A percentile compares a stretch with the other conserved stretches of the same genome.
phyloP scores from a whole-genome alignment of 2,113 vertebrate genomes.

The Oreocharis arfaki region DNA sequence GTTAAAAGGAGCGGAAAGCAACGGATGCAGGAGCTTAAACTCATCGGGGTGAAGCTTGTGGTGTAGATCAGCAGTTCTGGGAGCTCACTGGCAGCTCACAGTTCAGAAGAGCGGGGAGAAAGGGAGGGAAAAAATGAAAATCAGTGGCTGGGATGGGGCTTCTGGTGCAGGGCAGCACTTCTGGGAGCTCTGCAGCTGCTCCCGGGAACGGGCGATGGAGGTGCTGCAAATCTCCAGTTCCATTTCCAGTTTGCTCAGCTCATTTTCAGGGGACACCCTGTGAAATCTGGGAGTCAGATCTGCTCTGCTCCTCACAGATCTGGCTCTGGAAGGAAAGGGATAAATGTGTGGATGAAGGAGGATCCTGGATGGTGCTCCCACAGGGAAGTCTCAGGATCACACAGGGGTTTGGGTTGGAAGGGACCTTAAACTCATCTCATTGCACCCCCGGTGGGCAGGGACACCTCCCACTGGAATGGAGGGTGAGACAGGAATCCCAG shows the following conservation, averaged over 20 bases:
- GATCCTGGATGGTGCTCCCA: not conserved
- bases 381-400: not conserved
- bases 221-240: not conserved
- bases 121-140: rapidly evolving
- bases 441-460: not conserved
- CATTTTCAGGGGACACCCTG: rapidly evolving
- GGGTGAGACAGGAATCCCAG: not conserved
- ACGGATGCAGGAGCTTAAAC: rapidly evolving
- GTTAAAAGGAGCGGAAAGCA: not conserved
- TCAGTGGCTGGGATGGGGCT: not conserved
- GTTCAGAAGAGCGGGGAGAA: not conserved
- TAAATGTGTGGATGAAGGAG: rapidly evolving
- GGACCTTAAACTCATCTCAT: not conserved
- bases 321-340: not conserved
- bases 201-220: not conserved
- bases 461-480: not conserved
- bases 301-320: not conserved
- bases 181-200: not conserved
- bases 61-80: not conserved
- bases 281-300: not conserved
- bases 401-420: not conserved
- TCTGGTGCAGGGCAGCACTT: not conserved
- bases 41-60: not conserved
- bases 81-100: not conserved
- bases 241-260: not conserved